Percentiles rank a stretch among this genome's conserved stretches.
These are phyloP conservation scores for Camponotus floridanus DNA, from an alignment of 1,140 invertebrate species.

Conservation along the genomic window DNA sequence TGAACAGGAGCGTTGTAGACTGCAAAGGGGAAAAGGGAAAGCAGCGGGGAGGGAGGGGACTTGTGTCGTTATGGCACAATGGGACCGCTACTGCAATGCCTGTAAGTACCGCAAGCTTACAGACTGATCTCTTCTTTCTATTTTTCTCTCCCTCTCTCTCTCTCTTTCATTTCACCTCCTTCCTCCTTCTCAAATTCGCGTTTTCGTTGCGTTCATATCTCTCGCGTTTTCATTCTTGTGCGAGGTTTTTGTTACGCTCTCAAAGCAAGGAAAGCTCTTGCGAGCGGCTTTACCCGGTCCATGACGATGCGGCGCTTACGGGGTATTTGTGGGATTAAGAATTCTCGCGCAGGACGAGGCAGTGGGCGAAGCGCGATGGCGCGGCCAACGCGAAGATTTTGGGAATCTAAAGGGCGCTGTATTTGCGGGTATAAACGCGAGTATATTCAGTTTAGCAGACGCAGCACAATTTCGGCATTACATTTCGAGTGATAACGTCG, in stretches of 20 bases:
- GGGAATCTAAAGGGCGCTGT: conserved; percentile 34
- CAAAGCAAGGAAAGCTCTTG: conserved; percentile 64
- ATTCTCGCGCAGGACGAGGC: conserved; percentile 43
- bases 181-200: conserved; percentile 40
- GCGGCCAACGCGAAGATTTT: conserved; percentile 36
- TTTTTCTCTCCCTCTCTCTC: conserved; percentile 26
- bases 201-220: conserved; percentile 53
- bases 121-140: conserved; percentile 65
- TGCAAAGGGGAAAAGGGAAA: conserved; percentile 59
- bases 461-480: conserved; percentile 45
- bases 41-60: conserved; percentile 71
- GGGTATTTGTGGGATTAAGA: conserved; percentile 77
- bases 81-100: conserved; percentile 76
- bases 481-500: conserved; percentile 54
- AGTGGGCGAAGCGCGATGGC: conserved; percentile 4
- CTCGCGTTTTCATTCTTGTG: conserved; percentile 55
- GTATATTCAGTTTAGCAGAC: conserved; percentile 27
- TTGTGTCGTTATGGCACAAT: conserved; percentile 78
- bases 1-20: conserved; percentile 61
- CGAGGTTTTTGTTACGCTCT: conserved; percentile 55
- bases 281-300: conserved; percentile 53
- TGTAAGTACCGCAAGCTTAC: conserved; percentile 78
- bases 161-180: conserved; percentile 16
- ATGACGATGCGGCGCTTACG: conserved; percentile 53
- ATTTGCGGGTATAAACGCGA: not conserved